Base-by-base conservation (phyloP, 1,140 invertebrate genomes). In the Papilio polyxenes region DNA sequence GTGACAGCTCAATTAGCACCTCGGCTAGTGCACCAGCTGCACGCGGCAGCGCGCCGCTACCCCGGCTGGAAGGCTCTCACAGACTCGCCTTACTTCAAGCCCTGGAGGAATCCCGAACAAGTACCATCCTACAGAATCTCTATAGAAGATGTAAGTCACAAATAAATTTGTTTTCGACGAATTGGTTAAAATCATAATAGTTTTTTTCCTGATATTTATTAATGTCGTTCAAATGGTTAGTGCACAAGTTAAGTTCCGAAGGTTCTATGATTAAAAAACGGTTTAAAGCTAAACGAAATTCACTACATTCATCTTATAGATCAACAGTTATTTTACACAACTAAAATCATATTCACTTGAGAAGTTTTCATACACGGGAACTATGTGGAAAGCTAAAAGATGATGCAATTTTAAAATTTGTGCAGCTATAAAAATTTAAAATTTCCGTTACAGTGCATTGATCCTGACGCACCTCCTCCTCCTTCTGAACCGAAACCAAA, bases 31-130 rank as follows among this genome's bases (percentile, higher is more conserved):
- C 96, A 97, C 89, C 96, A 97, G 87, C 95, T 99, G 75, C 96
- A 98, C 82, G 97, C 98, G 90, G 98, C 98, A 11, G 96, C 97
- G 23, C 89, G 97, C 20, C 96, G 96, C 40, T 98, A 98, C 92
- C 95, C 95, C 11, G 95, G 95, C 23, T 98, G 98, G 98, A 98
- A 98, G 93, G 87, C 88, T 2, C 91, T 93, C 80, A 95, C 96
- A 62, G 95, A 97, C 88, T 96, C 97, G 86, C 97, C 98, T 7
- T 95, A 96, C 88, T 96, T 95, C 83, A 98, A 98, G 92, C 98
- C 98, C 3, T 98, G 98, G 98, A 95, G 97, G 81, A 97, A 96
- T 92, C 98, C 98, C 0, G 98, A 98, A 89, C 97, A 98, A 93
- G 97, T 95, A 80, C 94, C 95, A 1, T 91, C 94, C 0, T 96